Evolutionary conservation across 2,797 vertebrate genomes (phyloP), one percentile per base, ranked within the genome.

Genomic region (Crypturellus tataupa): DNA sequence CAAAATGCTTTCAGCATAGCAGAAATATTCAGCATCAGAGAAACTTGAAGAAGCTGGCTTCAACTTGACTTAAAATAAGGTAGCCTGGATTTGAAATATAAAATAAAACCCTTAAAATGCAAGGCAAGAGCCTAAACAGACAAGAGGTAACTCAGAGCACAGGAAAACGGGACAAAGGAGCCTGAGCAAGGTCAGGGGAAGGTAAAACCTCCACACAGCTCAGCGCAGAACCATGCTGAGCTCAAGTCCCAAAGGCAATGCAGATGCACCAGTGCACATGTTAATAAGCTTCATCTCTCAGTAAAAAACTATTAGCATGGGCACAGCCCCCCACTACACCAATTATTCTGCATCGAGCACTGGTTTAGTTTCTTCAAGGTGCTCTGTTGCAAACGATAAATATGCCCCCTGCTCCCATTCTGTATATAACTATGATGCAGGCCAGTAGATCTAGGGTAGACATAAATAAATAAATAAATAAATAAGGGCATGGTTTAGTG

Each of bases 221-320:
- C 9, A 8, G 87, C 44, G 56, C 80, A 79, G 91, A 94, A 71
- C 95, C 93, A 60, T 68, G 88, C 93, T 73, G 94, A 78, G 35
- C 91, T 93, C 86, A 85, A 94, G 71, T 96, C 96, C 95, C 96
- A 95, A 68, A 95, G 96, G 96, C 96, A 96, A 95, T 95, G 88
- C 95, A 94, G 95, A 96, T 96, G 96, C 96, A 96, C 94, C 94
- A 96, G 85, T 96, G 96, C 93, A 96, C 96, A 96, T 96, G 91
- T 80, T 96, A 96, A 96, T 96, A 95, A 96, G 94, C 94, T 93
- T 95, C 96, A 95, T 93, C 80, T 93, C 94, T 91, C 94, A 70
- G 91, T 79, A 95, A 95, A 95, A 95, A 95, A 96, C 95, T 96
- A 95, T 96, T 95, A 96, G 60, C 93, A 76, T 51, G 93, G 94